Conservation (phyloP, 2,113 vertebrate species). For the Otocyon megalotis region DNA sequence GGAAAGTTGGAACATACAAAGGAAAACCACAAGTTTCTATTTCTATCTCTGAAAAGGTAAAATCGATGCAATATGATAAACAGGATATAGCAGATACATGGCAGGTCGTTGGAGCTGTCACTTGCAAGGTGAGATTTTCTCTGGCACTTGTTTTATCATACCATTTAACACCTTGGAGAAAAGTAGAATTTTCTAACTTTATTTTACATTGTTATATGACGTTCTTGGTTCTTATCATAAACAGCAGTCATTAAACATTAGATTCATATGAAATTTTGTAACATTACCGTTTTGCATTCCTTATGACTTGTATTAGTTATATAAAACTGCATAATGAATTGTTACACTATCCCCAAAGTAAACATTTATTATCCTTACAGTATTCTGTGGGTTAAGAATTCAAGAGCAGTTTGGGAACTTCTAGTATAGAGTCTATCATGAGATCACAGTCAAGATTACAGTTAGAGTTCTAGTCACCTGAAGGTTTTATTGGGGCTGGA, state of each 20-base stretch:
- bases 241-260: not conserved
- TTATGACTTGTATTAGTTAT: conserved; percentile 2
- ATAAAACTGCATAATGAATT: conserved; percentile 20
- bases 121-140: conserved; percentile 92
- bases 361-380: conserved; percentile 4
- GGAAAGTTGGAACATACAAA: conserved; percentile 92
- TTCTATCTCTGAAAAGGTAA: conserved; percentile 92
- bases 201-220: conserved; percentile 40
- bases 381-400: conserved; percentile 21
- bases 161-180: conserved; percentile 35
- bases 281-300: conserved; percentile 14
- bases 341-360: not conserved
- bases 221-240: conserved; percentile 50
- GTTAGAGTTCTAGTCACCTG: not conserved
- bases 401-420: not conserved
- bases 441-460: not conserved
- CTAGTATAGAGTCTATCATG: not conserved
- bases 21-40: conserved; percentile 93
- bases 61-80: conserved; percentile 95
- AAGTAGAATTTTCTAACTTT: conserved; percentile 45
- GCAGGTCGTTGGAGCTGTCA: conserved; percentile 95
- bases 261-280: not conserved
- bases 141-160: not conserved
- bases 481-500: not conserved
- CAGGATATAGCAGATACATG: conserved; percentile 91